A percentile compares a stretch with the other conserved stretches of the same genome.
These are phyloP conservation scores for Elaphurus davidianus DNA, from an alignment of 2,113 vertebrate genomes.

Conservation along the genomic window DNA sequence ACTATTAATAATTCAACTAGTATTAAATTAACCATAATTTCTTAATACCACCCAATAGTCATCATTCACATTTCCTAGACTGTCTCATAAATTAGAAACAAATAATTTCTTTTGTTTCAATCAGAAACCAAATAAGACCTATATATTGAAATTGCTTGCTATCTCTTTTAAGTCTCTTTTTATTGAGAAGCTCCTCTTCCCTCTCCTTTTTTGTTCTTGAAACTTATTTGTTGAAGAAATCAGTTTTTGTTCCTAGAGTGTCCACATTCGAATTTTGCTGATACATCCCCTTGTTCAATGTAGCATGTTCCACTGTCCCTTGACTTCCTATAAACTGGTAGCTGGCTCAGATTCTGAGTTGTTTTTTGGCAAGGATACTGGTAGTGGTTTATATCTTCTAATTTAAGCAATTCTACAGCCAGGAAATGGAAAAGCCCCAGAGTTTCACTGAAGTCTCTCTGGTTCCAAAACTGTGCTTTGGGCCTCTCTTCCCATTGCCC, in stretches of 20 bases:
- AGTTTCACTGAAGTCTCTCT: not conserved
- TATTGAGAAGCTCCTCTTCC: not conserved
- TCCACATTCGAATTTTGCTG: not conserved
- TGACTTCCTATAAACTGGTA: not conserved
- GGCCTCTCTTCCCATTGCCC: not conserved
- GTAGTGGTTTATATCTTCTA: not conserved
- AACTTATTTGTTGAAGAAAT: constrained; percentile 15
- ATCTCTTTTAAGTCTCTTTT: not conserved
- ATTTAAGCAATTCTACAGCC: not conserved
- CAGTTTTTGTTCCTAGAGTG: not conserved
- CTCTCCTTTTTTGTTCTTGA: not conserved
- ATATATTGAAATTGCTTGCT: not conserved
- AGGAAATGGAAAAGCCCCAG: not conserved
- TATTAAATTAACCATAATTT: not conserved
- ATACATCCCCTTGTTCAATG: not conserved
- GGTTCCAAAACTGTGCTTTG: not conserved
- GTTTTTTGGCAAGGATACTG: not conserved
- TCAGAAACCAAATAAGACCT: not conserved
- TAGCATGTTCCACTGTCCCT: not conserved
- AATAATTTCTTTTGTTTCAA: not conserved
- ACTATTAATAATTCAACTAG: not conserved
- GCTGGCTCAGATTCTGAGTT: not conserved
- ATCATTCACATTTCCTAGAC: not conserved
- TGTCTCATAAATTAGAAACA: not conserved
- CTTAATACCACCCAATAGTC: not conserved